Conservation (phyloP, 2,797 vertebrate species). For the Mormyrus proboscirostris region DNA sequence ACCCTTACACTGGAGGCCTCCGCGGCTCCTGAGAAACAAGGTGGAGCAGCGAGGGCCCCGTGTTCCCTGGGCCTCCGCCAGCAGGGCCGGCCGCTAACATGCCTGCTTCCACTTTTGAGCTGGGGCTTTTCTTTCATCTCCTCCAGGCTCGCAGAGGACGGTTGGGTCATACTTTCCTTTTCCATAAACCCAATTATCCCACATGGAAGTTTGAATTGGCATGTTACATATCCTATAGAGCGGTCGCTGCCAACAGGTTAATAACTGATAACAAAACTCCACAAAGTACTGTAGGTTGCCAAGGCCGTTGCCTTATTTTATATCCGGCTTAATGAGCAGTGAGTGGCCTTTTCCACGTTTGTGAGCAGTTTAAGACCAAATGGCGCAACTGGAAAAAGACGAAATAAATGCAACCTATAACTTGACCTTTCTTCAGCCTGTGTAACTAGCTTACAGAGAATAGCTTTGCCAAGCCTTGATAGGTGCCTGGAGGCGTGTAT, state of each 20-base stretch:
- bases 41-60: not conserved
- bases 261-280: constrained; percentile 14
- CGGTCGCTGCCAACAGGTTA: not conserved
- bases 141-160: not conserved
- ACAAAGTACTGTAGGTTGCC: not conserved
- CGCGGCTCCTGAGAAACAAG: not conserved
- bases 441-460: not conserved
- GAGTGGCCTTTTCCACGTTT: not conserved
- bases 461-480: constrained; percentile 5
- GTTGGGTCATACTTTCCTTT: not conserved
- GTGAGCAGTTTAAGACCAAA: constrained; percentile 14
- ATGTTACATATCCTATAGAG: not conserved
- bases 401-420: not conserved
- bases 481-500: constrained; percentile 17
- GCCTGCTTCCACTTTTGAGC: not conserved
- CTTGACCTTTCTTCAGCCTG: not conserved
- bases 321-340: constrained; percentile 16
- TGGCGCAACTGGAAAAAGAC: not conserved
- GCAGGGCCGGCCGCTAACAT: not conserved
- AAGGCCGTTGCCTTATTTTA: not conserved
- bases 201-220: not conserved
- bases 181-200: constrained; percentile 12
- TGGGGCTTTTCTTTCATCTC: constrained; percentile 5
- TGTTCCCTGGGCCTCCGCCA: not conserved
- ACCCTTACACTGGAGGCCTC: not conserved